Evolutionary conservation across 1,140 invertebrate genomes (phyloP), one percentile per base, ranked within the genome.

Genomic region (Hesperophylax magnus): DNA sequence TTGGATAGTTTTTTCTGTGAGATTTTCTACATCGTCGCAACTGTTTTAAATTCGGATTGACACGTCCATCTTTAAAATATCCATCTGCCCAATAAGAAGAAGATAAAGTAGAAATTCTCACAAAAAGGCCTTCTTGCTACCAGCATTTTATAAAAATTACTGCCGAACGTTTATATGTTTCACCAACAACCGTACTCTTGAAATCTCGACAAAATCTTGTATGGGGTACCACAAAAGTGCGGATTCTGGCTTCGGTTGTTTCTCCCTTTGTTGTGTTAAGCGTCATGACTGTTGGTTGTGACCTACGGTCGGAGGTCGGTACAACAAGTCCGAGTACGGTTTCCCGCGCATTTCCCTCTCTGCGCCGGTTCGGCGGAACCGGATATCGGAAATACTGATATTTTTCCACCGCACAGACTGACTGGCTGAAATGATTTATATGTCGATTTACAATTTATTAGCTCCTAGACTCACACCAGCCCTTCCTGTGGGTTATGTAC

Each of bases 391-490:
- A 71, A 71, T 61, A 61, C 80, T 65, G 31, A 65, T 54, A 77
- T 81, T 81, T 78, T 81, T 81, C 65, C 56, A 69, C 63, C n/a
- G n/a, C 54, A 22, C 61, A 60, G 77, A 67, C 63, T 60, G 63
- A 54, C 65, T 79, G 63, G 63, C 63, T 79, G 56, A 54, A 79
- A 79, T 79, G 78, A 79, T 79, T 79, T 74, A 79, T 61, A 61
- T 39, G 69, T 27, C 78, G 78, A 79, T 79, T 74, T 74, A 74
- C 69, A 79, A 79, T 79, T 79, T 79, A 79, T 79, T 74, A 74
- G 78, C 67, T 77, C 24, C 75, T 67, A 58, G 77, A 20, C 53
- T 34, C 63, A 9, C 65, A n/a, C 71, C 65, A 31, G n/a, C 34
- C 56, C 54, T 58, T 58, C 72, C 72, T 56, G 24, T 78, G 17